Evolutionary conservation across 2,113 vertebrate genomes (phyloP).

Genomic region (Morone chrysops): DNA sequence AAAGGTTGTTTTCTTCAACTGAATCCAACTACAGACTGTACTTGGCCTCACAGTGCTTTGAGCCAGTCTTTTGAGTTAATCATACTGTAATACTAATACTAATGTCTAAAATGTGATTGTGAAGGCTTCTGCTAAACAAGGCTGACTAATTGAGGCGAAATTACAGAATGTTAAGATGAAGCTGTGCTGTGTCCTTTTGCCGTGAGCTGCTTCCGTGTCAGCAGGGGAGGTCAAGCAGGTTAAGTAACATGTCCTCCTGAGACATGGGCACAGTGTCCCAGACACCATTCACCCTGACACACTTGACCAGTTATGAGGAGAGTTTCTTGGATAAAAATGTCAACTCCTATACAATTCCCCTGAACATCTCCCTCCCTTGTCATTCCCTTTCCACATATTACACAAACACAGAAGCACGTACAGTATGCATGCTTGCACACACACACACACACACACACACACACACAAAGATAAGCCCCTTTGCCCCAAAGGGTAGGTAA

Average conservation of each 20-base stretch:
- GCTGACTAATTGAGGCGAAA: neutral
- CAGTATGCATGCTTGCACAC: constrained; percentile 1
- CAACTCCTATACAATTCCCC: constrained; percentile 34
- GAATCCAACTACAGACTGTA: too few relatives aligned
- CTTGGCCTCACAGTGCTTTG: too few relatives aligned
- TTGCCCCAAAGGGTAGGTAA: constrained; percentile 32
- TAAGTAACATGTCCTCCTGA: constrained; percentile 45
- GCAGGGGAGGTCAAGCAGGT: constrained; percentile 27
- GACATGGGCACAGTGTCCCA: neutral
- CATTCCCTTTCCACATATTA: constrained; percentile 16
- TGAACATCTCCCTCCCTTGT: neutral
- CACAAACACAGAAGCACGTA: constrained; percentile 3
- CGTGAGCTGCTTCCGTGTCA: constrained; percentile 19
- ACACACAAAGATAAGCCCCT: constrained; percentile 13
- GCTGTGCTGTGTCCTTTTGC: neutral
- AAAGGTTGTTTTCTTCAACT: too few relatives aligned
- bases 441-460: neutral
- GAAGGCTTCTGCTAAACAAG: neutral
- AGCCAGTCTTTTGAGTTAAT: too few relatives aligned
- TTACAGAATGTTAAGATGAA: neutral
- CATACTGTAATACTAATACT: too few relatives aligned
- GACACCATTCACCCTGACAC: constrained; percentile 38
- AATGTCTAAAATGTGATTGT: neutral
- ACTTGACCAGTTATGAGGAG: constrained; percentile 45
- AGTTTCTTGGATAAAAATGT: constrained; percentile 62